These are phyloP conservation scores for Andrena marginata DNA, from an alignment of 2,888 invertebrate species.

Conservation along the genomic window DNA sequence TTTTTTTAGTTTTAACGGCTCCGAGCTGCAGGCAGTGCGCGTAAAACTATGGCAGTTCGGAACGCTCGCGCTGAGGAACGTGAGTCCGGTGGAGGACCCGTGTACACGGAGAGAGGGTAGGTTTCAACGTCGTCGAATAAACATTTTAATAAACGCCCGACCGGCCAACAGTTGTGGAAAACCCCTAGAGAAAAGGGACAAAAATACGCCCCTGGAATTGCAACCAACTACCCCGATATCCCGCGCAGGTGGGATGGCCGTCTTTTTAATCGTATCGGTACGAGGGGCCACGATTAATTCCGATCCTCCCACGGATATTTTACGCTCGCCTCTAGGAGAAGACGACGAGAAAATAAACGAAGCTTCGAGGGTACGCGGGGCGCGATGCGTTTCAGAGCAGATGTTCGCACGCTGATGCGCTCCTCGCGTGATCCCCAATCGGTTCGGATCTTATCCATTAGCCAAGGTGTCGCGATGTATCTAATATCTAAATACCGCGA, in stretches of 20 bases:
- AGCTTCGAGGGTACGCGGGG: neutral
- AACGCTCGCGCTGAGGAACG: slow-evolving; percentile 27
- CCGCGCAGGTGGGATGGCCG: neutral
- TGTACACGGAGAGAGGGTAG: neutral
- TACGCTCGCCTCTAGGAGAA: neutral
- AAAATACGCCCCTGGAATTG: neutral
- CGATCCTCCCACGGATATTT: slow-evolving; percentile 11
- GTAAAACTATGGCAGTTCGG: slow-evolving; percentile 39
- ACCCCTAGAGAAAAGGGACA: neutral
- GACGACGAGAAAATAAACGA: neutral
- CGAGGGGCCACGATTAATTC: slow-evolving; percentile 34
- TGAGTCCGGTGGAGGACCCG: neutral
- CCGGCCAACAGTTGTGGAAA: slow-evolving; percentile 20
- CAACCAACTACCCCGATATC: slow-evolving; percentile 26
- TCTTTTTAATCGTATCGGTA: slow-evolving; percentile 25
- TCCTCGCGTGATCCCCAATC: slow-evolving; percentile 28
- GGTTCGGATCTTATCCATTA: slow-evolving; percentile 40
- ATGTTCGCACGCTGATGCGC: slow-evolving; percentile 42
- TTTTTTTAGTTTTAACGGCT: slow-evolving; percentile 4
- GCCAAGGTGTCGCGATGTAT: slow-evolving; percentile 70
- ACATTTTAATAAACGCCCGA: slow-evolving; percentile 75
- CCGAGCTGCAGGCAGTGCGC: slow-evolving; percentile 21
- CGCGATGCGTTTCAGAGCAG: slow-evolving; percentile 28
- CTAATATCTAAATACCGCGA: slow-evolving; percentile 63
- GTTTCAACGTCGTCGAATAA: slow-evolving; percentile 68